Conservation (phyloP, 2,888 invertebrate species). For the Drosophila merina region DNA sequence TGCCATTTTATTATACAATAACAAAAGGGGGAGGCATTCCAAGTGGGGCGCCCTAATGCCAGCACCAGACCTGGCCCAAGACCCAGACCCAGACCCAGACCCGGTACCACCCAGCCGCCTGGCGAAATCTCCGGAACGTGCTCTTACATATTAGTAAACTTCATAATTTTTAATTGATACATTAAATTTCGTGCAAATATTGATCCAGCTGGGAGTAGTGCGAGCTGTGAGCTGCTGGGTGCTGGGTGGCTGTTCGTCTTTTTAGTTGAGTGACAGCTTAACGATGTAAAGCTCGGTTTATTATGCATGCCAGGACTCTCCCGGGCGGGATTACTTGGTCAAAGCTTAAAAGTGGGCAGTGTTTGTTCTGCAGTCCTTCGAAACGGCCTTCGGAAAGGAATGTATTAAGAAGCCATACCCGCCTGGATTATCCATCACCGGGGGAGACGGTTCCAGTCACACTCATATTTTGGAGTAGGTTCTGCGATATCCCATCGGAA, state of each 20-base stretch:
- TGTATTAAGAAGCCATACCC: constrained; percentile 38
- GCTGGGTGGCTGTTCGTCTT: background rate
- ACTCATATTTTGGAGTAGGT: constrained; percentile 13
- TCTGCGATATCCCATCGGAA: constrained; percentile 20
- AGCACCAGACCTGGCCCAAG: constrained; percentile 15
- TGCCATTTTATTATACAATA: constrained; percentile 76
- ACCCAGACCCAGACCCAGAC: background rate
- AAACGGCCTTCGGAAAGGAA: constrained; percentile 20
- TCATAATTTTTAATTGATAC: constrained; percentile 85
- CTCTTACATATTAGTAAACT: constrained; percentile 83
- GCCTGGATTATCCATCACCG: constrained; percentile 3
- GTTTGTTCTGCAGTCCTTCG: constrained; percentile 16
- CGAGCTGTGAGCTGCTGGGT: background rate
- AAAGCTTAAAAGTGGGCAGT: constrained; percentile 28
- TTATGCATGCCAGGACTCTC: constrained; percentile 64
- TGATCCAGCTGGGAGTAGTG: constrained; percentile 50
- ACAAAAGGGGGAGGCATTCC: constrained; percentile 67
- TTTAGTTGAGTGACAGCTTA: constrained; percentile 74
- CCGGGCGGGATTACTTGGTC: constrained; percentile 39
- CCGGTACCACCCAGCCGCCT: background rate
- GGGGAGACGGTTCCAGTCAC: background rate
- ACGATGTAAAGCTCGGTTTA: constrained; percentile 74
- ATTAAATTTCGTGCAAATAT: constrained; percentile 82
- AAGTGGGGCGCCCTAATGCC: constrained; percentile 72
- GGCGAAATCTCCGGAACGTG: constrained; percentile 73